Evolutionary conservation across 2,888 invertebrate species (phyloP).

Genomic region (Papilio elwesi): DNA sequence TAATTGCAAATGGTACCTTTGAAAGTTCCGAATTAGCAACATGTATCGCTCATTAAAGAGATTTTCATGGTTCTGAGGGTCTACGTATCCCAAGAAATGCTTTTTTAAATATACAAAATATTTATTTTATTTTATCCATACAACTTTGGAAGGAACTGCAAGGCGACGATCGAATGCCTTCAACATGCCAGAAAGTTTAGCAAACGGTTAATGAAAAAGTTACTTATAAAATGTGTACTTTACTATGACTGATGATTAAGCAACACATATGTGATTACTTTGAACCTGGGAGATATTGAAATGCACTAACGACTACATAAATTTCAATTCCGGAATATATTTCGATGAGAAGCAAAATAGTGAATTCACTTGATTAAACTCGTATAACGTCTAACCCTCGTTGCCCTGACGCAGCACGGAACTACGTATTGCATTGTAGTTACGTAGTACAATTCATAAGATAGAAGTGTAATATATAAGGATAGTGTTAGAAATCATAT

Average conservation of each 20-base stretch:
- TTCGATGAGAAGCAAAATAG: conserved; percentile 3
- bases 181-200: no score
- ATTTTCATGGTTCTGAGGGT: no score
- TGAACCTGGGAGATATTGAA: neutral
- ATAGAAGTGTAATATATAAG: neutral
- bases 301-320: neutral
- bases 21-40: no score
- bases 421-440: neutral
- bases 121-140: no score
- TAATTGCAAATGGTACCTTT: no score
- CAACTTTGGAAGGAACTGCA: no score
- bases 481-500: neutral
- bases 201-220: no score
- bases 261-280: neutral
- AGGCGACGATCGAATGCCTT: no score
- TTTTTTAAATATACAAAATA: no score
- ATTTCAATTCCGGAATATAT: neutral
- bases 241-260: neutral
- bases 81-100: no score
- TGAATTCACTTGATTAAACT: conserved; percentile 4
- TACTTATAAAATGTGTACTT: neutral
- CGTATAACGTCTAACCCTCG: neutral
- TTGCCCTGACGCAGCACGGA: neutral
- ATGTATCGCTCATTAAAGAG: no score
- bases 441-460: neutral